These are phyloP conservation scores for Chironomus tepperi DNA, from an alignment of 1,140 invertebrate species.

Conservation along the genomic window DNA sequence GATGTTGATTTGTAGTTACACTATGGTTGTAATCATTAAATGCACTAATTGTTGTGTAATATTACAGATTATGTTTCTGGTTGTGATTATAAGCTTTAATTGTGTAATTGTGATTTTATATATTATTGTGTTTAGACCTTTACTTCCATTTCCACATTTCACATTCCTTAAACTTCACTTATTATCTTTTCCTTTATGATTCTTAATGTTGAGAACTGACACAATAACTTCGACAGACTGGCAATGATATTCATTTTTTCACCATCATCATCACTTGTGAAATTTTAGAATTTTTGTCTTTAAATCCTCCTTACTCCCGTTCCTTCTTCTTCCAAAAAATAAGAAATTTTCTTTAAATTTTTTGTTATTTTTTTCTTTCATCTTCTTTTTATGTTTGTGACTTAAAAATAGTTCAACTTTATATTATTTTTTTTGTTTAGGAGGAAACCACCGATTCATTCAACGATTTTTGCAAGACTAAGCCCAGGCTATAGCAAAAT, in stretches of 20 bases:
- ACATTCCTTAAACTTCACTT: no score
- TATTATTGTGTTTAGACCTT: no score
- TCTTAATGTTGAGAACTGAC: no score
- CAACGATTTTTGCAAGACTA: slow-evolving; percentile 21
- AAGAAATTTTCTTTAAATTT: not conserved
- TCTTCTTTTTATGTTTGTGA: not conserved
- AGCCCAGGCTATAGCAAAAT: slow-evolving; percentile 21
- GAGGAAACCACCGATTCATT: slow-evolving; percentile 20
- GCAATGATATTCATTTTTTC: not conserved
- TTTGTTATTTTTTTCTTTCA: not conserved
- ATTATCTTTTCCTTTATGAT: no score
- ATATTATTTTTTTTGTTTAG: not conserved
- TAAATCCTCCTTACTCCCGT: not conserved
- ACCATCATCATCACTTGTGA: not conserved
- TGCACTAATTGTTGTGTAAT: no score
- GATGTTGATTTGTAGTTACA: no score
- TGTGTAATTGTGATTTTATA: no score
- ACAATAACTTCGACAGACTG: not conserved
- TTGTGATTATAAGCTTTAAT: not conserved
- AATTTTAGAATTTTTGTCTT: not conserved
- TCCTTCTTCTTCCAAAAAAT: not conserved
- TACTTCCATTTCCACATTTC: no score
- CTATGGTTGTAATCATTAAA: no score
- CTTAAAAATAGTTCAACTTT: slow-evolving; percentile 13
- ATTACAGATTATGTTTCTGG: not conserved